Evolutionary conservation across 30 jellyfish, hydroid and myxozoan genomes (phyloP).

Genomic region (Pelagia noctiluca): DNA sequence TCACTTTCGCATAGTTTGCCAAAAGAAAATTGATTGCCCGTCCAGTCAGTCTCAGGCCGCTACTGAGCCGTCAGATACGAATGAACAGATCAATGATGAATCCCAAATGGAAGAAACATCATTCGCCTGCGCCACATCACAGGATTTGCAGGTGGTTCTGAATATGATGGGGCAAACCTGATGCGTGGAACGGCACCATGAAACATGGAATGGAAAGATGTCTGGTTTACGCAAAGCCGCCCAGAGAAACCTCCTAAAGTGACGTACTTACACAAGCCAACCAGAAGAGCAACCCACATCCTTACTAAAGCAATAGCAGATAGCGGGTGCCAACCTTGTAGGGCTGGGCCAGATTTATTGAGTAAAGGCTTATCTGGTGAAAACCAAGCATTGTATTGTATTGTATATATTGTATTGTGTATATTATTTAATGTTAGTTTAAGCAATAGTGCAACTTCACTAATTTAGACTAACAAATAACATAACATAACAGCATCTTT

Average conservation of each 20-base stretch:
- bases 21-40: too few relatives aligned
- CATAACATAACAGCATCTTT: too few relatives aligned
- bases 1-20: not conserved
- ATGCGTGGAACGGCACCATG: not conserved
- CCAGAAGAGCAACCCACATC: not conserved
- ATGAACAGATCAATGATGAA: not conserved
- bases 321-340: constrained; percentile 35
- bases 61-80: not conserved
- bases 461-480: too few relatives aligned
- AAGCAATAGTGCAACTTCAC: not conserved
- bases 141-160: constrained; percentile 26
- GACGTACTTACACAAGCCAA: not conserved
- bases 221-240: constrained; percentile 1
- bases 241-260: not conserved
- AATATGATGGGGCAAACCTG: constrained; percentile 3
- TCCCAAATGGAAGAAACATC: not conserved
- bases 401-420: too few relatives aligned
- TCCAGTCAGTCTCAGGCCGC: too few relatives aligned
- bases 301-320: constrained; percentile 15
- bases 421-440: too few relatives aligned
- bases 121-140: not conserved
- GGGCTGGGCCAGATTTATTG: constrained; percentile 38
- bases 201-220: not conserved
- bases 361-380: not conserved
- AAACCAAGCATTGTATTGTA: constrained; percentile 11